Percentiles rank a stretch among this genome's conserved stretches.
phyloP scores from a whole-genome alignment of 2,113 vertebrate species.

The Pyrgilauda ruficollis region DNA sequence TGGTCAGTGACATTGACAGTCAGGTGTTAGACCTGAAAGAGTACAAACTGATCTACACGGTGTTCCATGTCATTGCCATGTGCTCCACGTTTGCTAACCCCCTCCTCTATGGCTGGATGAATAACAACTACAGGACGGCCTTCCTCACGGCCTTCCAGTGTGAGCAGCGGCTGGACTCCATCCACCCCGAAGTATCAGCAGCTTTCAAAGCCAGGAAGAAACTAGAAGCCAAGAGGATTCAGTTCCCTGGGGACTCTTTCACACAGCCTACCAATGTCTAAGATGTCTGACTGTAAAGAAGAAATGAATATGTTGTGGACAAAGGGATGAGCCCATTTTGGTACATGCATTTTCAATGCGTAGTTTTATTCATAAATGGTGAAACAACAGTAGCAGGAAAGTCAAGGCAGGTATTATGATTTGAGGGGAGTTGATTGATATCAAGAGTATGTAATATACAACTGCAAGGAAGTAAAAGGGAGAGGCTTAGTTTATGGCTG shows the following conservation, averaged over 20 bases:
- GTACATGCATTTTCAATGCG: not conserved
- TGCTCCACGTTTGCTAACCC: slow-evolving; percentile 94
- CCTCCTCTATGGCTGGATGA: slow-evolving; percentile 96
- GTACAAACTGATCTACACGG: slow-evolving; percentile 90
- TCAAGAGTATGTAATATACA: not conserved
- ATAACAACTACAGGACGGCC: slow-evolving; percentile 89
- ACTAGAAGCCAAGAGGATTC: slow-evolving; percentile 67
- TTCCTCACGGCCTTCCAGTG: slow-evolving; percentile 87
- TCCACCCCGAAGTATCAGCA: slow-evolving; percentile 74
- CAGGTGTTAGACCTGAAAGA: slow-evolving; percentile 83
- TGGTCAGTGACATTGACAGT: slow-evolving; percentile 89
- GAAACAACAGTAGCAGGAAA: not conserved
- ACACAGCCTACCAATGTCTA: slow-evolving; percentile 84
- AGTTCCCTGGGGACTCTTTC: slow-evolving; percentile 65
- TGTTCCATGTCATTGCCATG: slow-evolving; percentile 92
- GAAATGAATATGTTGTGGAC: not conserved
- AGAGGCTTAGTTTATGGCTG: not conserved
- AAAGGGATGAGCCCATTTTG: not conserved
- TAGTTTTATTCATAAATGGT: not conserved
- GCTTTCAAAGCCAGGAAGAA: slow-evolving; percentile 74
- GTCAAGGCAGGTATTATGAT: not conserved
- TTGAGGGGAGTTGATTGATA: not conserved
- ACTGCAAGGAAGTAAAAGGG: not conserved
- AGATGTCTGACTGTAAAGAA: not conserved
- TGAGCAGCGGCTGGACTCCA: slow-evolving; percentile 72